Evolutionary conservation across 2,888 invertebrate genomes (phyloP), one percentile per base, ranked within the genome.

Genomic region (Disparrhopalites patrizii): DNA sequence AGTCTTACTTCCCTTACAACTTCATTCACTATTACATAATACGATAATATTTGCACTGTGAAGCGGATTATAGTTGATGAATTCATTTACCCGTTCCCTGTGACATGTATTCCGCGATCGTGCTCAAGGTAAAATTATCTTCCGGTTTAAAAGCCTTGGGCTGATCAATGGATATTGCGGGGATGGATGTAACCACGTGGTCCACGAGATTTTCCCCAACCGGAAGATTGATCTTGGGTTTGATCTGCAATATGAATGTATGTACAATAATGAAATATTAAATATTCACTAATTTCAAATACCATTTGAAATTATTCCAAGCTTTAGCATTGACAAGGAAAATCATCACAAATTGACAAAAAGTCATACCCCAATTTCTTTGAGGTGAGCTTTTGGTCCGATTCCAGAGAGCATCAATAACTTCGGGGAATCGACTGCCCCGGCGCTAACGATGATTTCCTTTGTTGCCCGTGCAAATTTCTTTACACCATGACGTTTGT

Each of bases 161-260:
- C 25, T 69, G 38, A 52, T 74, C 64, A 10, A 73, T 67, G 0
- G 68, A 8, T 15, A 72, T 64, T 10, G 69, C 69, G 2, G 43
- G 50, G 0, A 70, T 5, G 0, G 63, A 15, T 0, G 58, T 50
- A 0, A 63, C 51, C 18, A 70, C 8, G 40, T 74, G 74, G 56
- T 74, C 74, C 33, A 67, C 54, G 2, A 74, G 38, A 66, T 73
- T 73, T 36, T 70, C 54, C n/a, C 74, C 74, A 5, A 73, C 74
- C 0, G 72, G 74, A 3, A 74, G 54, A 51, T 69, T 63, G 15
- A 74, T 28, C 47, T 47, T 67, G 20, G 67, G 56, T 27, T 68
- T 71, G 4, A 74, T 68, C 73, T 71, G 25, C 1, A 64, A 2
- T 18, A 15, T 13, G 15, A 57, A n/a, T n/a, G n/a, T n/a, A n/a